phyloP scores from a whole-genome alignment of 2,113 vertebrate genomes.

The Erythrocercus mccallii region DNA sequence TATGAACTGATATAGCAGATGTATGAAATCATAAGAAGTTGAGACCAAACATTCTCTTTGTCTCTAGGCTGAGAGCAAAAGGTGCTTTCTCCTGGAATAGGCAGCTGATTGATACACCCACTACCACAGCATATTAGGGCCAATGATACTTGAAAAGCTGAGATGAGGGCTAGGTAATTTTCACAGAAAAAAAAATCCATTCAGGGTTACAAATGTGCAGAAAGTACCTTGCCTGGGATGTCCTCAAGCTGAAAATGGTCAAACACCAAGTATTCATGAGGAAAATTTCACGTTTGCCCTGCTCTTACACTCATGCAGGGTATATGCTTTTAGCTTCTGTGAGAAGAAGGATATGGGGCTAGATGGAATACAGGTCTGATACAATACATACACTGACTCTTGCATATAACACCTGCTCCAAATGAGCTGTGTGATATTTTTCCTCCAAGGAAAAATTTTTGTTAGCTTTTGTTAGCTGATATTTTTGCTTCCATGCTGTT shows the following conservation, averaged over 20 bases:
- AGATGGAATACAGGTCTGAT: not conserved
- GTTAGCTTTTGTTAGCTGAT: not conserved
- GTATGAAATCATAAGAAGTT: not conserved
- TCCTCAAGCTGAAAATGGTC: not conserved
- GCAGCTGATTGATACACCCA: not conserved
- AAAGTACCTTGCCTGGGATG: not conserved
- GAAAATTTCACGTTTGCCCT: not conserved
- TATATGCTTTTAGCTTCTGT: accelerated
- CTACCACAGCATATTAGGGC: not conserved
- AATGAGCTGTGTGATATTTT: not conserved
- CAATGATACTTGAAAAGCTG: not conserved
- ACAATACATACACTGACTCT: not conserved
- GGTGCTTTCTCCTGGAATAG: not conserved
- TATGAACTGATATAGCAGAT: not conserved
- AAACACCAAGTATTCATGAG: not conserved
- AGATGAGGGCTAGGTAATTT: not conserved
- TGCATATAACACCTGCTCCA: not conserved
- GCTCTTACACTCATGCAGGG: not conserved
- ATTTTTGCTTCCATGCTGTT: not conserved
- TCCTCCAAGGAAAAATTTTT: not conserved
- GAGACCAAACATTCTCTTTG: not conserved
- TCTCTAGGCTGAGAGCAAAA: not conserved
- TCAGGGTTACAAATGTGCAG: not conserved
- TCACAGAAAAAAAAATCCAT: not conserved
- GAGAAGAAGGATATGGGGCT: not conserved